phyloP scores from a whole-genome alignment of 2,888 invertebrate genomes.

The Diplolepis rosae region DNA sequence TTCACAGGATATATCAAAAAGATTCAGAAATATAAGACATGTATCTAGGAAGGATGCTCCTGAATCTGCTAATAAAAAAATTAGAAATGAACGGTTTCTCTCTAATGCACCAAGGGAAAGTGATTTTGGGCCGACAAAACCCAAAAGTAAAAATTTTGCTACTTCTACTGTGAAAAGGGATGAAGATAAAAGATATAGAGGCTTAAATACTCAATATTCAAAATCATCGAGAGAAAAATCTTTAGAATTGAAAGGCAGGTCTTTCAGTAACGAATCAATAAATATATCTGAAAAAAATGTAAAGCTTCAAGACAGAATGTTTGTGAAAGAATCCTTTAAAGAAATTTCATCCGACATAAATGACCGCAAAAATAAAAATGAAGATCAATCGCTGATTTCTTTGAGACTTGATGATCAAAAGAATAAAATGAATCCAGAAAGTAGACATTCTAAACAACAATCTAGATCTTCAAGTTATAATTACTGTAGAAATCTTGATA shows the following conservation, averaged over 20 bases:
- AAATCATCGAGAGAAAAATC: slow-evolving; percentile 59
- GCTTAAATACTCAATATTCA: slow-evolving; percentile 52
- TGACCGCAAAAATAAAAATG: slow-evolving; percentile 60
- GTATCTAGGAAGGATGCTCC: slow-evolving; percentile 61
- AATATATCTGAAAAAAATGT: slow-evolving; percentile 50
- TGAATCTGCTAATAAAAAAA: slow-evolving; percentile 55
- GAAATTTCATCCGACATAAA: slow-evolving; percentile 55
- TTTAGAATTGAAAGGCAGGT: slow-evolving; percentile 58
- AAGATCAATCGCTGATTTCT: slow-evolving; percentile 51
- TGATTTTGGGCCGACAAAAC: slow-evolving; percentile 57
- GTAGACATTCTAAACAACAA: slow-evolving; percentile 33
- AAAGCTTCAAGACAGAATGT: slow-evolving; percentile 57
- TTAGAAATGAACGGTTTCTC: slow-evolving; percentile 58
- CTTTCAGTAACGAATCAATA: slow-evolving; percentile 61
- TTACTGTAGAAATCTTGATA: not conserved
- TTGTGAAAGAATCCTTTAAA: slow-evolving; percentile 56
- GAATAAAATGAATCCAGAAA: slow-evolving; percentile 48
- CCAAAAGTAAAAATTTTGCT: slow-evolving; percentile 59
- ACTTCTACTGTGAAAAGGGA: slow-evolving; percentile 64
- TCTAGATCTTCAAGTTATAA: not conserved
- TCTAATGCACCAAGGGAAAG: slow-evolving; percentile 54
- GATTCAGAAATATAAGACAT: slow-evolving; percentile 61
- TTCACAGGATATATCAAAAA: slow-evolving; percentile 53
- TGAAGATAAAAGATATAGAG: slow-evolving; percentile 60
- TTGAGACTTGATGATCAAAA: slow-evolving; percentile 62